A percentile compares a stretch with the other conserved stretches of the same genome.
Evolutionary conservation across 2,888 invertebrate genomes (phyloP).

Genomic region (Zygaena filipendulae): DNA sequence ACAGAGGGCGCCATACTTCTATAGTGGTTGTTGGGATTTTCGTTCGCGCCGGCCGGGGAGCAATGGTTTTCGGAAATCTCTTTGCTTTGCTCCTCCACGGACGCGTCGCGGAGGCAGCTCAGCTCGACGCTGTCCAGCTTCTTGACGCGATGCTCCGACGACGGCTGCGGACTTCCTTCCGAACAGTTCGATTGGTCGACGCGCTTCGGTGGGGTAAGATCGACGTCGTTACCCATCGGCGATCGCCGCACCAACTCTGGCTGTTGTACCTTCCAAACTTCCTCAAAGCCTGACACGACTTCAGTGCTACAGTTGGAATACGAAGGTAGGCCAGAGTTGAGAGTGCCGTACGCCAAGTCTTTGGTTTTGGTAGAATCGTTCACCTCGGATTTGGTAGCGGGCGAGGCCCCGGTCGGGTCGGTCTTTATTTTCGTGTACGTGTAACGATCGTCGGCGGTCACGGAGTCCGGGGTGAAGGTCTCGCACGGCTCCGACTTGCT

Average conservation of each 20-base stretch:
- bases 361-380: slow-evolving; percentile 48
- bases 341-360: slow-evolving; percentile 49
- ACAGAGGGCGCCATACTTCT: slow-evolving; percentile 35
- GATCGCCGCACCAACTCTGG: slow-evolving; percentile 47
- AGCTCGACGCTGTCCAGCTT: slow-evolving; percentile 56
- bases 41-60: slow-evolving; percentile 16
- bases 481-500: slow-evolving; percentile 47
- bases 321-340: slow-evolving; percentile 44
- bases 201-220: slow-evolving; percentile 29
- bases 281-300: slow-evolving; percentile 34
- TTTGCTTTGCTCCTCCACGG: slow-evolving; percentile 22
- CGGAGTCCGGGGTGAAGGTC: slow-evolving; percentile 53
- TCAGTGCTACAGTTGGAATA: slow-evolving; percentile 53
- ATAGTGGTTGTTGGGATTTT: slow-evolving; percentile 30
- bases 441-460: slow-evolving; percentile 45
- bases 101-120: slow-evolving; percentile 36
- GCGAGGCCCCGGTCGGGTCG: slow-evolving; percentile 30
- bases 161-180: slow-evolving; percentile 26
- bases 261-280: slow-evolving; percentile 41
- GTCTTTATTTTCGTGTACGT: slow-evolving; percentile 52
- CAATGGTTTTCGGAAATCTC: slow-evolving; percentile 23
- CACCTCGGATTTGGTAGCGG: slow-evolving; percentile 36
- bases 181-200: slow-evolving; percentile 19
- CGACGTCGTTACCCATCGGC: slow-evolving; percentile 27
- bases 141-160: slow-evolving; percentile 29